Conservation (phyloP, 1,140 invertebrate genomes). For the Bombyx mori region ASM3026992v2 NC_085110.1:4598001-4598500, state of each 20-base stretch:
- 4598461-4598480: constrained; percentile 90
- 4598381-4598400: constrained; percentile 9
- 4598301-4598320: constrained; percentile 2
- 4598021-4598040: constrained; percentile 75
- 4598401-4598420: constrained; percentile 80
- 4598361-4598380: not conserved
- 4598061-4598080: constrained; percentile 68
- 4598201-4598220: constrained; percentile 78
- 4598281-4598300: constrained; percentile 79
- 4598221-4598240: constrained; percentile 90
- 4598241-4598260: constrained; percentile 91
- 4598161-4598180: constrained; percentile 86
- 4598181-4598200: constrained; percentile 82
- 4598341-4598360: not conserved
- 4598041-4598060: constrained; percentile 53
- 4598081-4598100: constrained; percentile 77
- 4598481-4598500: constrained; percentile 88
- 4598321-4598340: too few relatives aligned
- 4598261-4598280: constrained; percentile 81
- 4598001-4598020: constrained; percentile 59
- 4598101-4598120: constrained; percentile 65
- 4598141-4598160: constrained; percentile 87
- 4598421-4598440: constrained; percentile 88
- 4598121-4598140: constrained; percentile 79
- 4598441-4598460: constrained; percentile 92